phyloP scores from a whole-genome alignment of 2,113 vertebrate species.

The Madoqua kirkii region DNA sequence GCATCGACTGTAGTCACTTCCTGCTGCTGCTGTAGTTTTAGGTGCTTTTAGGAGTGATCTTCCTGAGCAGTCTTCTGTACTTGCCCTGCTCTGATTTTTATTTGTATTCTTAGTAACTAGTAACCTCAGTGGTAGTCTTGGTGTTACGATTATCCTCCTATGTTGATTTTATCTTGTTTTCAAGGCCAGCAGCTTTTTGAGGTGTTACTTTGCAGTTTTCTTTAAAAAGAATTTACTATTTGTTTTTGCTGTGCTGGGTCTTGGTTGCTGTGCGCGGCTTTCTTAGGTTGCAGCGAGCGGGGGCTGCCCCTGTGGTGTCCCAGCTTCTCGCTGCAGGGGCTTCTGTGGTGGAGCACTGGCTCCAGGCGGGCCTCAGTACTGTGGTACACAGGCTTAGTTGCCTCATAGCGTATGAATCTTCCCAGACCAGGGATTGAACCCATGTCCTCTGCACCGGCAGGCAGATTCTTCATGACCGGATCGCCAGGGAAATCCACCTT shows the following conservation, averaged over 20 bases:
- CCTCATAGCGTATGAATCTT: neutral
- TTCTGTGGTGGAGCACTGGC: neutral
- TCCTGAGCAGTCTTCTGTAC: neutral
- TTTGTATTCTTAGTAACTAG: neutral
- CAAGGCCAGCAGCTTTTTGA: neutral
- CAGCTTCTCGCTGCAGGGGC: neutral
- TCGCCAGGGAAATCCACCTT: neutral
- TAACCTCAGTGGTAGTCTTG: neutral
- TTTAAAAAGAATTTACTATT: fast-evolving
- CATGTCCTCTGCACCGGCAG: neutral
- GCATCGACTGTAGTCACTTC: neutral
- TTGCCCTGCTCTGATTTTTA: neutral
- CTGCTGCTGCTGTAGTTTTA: neutral
- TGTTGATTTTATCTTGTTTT: neutral
- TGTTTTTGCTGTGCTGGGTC: neutral
- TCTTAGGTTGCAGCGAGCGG: neutral
- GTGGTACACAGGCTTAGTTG: neutral
- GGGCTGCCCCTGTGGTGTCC: neutral
- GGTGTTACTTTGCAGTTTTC: neutral
- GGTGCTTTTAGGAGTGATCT: neutral
- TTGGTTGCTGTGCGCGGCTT: neutral
- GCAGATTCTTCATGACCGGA: neutral
- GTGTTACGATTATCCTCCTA: neutral
- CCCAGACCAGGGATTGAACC: neutral
- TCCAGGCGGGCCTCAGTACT: neutral